Evolutionary conservation across 2,888 invertebrate genomes (phyloP).

Genomic region (Orgyia antiqua): DNA sequence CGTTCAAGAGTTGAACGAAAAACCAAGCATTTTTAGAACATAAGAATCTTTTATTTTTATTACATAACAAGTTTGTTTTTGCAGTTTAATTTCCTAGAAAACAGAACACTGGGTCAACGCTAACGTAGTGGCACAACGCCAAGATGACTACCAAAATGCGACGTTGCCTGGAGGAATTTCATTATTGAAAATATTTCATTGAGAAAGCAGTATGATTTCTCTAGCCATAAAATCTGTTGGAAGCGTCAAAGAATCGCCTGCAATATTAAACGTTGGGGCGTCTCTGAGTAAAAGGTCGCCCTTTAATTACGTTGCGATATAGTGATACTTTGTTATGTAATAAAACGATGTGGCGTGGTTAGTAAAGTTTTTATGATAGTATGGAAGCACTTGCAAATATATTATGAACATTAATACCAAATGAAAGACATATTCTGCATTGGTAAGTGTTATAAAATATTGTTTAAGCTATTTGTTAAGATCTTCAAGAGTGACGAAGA

Average conservation of each 20-base stretch:
- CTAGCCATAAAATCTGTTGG: conserved; percentile 16
- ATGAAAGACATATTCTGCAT: no score
- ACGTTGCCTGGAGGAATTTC: conserved; percentile 48
- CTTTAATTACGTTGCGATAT: not conserved
- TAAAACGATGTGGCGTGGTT: no score
- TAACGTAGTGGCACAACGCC: conserved; percentile 55
- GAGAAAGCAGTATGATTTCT: conserved; percentile 19
- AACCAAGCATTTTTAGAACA: no score
- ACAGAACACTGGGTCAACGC: conserved; percentile 35
- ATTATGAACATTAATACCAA: no score
- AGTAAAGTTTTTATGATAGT: no score
- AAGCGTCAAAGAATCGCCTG: conserved; percentile 16
- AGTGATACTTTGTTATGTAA: no score
- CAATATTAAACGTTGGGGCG: conserved; percentile 11
- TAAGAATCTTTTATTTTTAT: no score
- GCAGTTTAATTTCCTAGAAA: conserved; percentile 32
- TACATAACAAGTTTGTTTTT: conserved; percentile 22
- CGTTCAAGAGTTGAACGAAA: no score
- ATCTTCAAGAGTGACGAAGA: no score
- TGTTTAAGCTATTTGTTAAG: no score
- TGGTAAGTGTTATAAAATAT: no score
- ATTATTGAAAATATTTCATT: conserved; percentile 61
- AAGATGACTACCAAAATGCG: conserved; percentile 46
- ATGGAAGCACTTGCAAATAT: no score
- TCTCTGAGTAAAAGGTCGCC: not conserved